Evolutionary conservation across 2,113 vertebrate genomes (phyloP), one percentile per base, ranked within the genome.

Genomic region (Talpa occidentalis): DNA sequence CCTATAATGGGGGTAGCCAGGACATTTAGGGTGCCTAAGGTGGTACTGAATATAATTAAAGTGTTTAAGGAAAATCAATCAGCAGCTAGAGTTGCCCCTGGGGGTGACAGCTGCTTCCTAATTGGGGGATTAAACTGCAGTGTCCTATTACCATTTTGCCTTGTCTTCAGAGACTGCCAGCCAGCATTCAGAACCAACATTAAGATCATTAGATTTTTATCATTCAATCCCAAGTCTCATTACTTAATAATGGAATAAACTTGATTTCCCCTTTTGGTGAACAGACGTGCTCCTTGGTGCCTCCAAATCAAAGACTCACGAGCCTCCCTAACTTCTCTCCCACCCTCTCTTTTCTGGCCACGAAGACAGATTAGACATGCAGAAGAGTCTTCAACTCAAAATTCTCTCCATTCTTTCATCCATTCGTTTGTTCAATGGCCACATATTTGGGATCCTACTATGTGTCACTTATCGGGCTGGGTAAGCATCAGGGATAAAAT

Each of bases 141-240:
- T 60, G 64, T 93, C 82, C 78, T 94, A 80, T 95, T 94, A 94
- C 74, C 64, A 52, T 94, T 93, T 97, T 93, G 88, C n/a, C 32
- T 94, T 95, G 85, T 94, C 92, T 95, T 95, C 64, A 67, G 86
- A 96, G 85, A 91, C 82, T 80, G 59, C 14, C 91, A 95, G 82
- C 82, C 73, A 91, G 94, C 78, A 94, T 95, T 95, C 66, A 96
- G 82, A 95, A 96, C 37, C 17, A 47, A 79, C 91, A 96, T 95
- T 96, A 96, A 32, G 81, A 96, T 91, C 74, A 94, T 94, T 94
- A 91, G 79, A 86, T 83, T 93, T 96, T 94, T 96, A 97, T 95
- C 70, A 95, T 95, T 94, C 89, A 88, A 59, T 95, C 52, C 88
- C 77, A 96, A 94, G 35, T 93, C 91, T 94, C 86, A 93, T 96